A percentile compares a stretch with the other conserved stretches of the same genome.
phyloP scores from a whole-genome alignment of 2,888 invertebrate species.

The Luperina nickerlii region DNA sequence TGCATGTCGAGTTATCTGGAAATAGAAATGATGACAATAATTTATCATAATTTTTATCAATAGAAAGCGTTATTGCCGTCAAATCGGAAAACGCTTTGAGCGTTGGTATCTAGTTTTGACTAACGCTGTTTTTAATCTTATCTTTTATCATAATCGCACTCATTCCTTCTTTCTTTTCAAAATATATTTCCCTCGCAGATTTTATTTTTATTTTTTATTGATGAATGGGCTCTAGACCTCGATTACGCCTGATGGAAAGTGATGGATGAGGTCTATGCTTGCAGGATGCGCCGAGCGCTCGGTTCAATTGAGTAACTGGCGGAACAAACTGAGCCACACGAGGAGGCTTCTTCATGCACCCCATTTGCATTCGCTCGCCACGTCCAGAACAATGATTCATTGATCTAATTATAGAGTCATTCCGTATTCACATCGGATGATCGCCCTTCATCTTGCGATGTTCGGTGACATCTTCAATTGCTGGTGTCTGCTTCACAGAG shows the following conservation, averaged over 20 bases:
- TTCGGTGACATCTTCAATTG: slow-evolving; percentile 41
- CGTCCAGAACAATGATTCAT: slow-evolving; percentile 23
- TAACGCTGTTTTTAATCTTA: not conserved
- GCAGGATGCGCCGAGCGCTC: too few relatives aligned
- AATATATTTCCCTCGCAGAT: not conserved
- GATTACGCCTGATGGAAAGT: too few relatives aligned
- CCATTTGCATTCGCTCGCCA: not conserved
- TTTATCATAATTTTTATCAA: too few relatives aligned
- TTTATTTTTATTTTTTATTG: too few relatives aligned
- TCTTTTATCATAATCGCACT: not conserved
- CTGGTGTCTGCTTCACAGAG: slow-evolving; percentile 28
- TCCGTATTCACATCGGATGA: slow-evolving; percentile 55
- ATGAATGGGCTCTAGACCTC: too few relatives aligned
- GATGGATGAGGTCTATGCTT: too few relatives aligned
- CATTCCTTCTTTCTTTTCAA: not conserved
- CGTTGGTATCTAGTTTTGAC: not conserved
- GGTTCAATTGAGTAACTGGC: too few relatives aligned
- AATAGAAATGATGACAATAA: not conserved
- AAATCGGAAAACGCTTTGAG: not conserved
- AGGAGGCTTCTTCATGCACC: too few relatives aligned
- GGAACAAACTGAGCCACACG: too few relatives aligned
- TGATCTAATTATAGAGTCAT: slow-evolving; percentile 45
- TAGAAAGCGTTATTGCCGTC: too few relatives aligned
- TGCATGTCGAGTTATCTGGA: not conserved
- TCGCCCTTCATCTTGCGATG: slow-evolving; percentile 25